phyloP scores from a whole-genome alignment of 2,113 vertebrate species.

The Amblyopsis rosae region DNA sequence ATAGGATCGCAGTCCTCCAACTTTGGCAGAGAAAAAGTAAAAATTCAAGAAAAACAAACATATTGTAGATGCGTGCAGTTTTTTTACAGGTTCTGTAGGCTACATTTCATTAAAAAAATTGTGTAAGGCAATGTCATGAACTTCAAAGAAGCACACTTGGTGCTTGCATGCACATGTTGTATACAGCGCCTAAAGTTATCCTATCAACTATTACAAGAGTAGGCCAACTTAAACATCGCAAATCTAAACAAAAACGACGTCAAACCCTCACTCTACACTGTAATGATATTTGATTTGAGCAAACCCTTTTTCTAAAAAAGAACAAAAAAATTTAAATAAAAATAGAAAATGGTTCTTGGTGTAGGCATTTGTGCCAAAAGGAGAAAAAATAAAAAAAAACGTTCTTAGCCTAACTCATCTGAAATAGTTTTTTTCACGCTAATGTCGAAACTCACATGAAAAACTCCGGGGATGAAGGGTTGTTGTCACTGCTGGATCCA shows the following conservation, averaged over 20 bases:
- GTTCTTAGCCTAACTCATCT: slow-evolving; percentile 55
- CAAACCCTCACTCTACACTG: slow-evolving; percentile 55
- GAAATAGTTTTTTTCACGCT: slow-evolving; percentile 56
- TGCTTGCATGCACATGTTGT: slow-evolving; percentile 64
- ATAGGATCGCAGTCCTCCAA: slow-evolving; percentile 85
- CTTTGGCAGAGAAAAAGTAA: slow-evolving; percentile 78
- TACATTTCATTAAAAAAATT: slow-evolving; percentile 68
- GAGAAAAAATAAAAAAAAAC: slow-evolving; percentile 62
- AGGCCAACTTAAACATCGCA: slow-evolving; percentile 79
- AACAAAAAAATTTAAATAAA: slow-evolving; percentile 33
- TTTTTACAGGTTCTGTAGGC: slow-evolving; percentile 80
- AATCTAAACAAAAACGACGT: slow-evolving; percentile 83
- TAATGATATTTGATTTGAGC: slow-evolving; percentile 49
- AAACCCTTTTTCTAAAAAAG: slow-evolving; percentile 44
- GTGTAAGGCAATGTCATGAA: slow-evolving; percentile 80
- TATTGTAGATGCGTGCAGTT: slow-evolving; percentile 83
- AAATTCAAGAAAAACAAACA: slow-evolving; percentile 72
- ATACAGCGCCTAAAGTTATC: slow-evolving; percentile 75
- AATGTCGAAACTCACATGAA: slow-evolving; percentile 95
- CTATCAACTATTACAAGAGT: slow-evolving; percentile 74
- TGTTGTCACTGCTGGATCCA: slow-evolving; percentile 94
- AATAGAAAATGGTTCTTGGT: slow-evolving; percentile 67
- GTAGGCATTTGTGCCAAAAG: slow-evolving; percentile 70
- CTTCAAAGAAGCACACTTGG: slow-evolving; percentile 75
- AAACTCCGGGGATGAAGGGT: slow-evolving; percentile 98